Conservation (phyloP, 1,140 invertebrate species). For the Microplitis demolitor region DNA sequence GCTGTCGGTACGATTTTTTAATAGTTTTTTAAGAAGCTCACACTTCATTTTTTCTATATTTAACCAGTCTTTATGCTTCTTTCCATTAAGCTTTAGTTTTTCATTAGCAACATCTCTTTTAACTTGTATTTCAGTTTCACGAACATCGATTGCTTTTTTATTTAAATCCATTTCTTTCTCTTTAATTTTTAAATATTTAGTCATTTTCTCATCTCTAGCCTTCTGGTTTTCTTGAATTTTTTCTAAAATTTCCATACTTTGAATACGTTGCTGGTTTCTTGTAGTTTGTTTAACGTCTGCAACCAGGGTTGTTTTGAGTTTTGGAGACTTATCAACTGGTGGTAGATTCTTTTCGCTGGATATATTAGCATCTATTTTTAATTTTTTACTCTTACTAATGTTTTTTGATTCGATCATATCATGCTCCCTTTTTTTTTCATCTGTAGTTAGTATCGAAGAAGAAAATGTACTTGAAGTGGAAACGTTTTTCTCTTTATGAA, state of each 20-base stretch:
- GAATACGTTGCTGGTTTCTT: neutral
- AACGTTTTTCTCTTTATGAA: neutral
- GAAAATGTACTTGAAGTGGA: neutral
- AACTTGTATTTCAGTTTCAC: neutral
- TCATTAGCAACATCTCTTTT: neutral
- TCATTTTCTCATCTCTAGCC: neutral
- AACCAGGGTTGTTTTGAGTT: neutral
- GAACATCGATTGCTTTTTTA: neutral
- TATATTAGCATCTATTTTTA: neutral
- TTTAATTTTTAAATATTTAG: neutral
- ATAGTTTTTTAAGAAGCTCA: neutral
- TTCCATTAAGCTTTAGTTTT: neutral
- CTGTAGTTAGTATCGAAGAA: neutral
- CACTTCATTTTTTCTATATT: neutral
- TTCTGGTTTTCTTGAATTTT: neutral
- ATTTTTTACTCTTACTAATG: neutral
- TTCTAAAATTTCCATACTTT: neutral
- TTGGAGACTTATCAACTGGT: neutral
- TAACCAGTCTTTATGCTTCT: neutral
- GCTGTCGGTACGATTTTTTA: neutral
- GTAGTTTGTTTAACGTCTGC: neutral
- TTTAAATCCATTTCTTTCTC: neutral
- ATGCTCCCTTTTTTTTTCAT: neutral
- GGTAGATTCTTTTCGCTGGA: neutral
- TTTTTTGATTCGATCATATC: neutral